phyloP scores from a whole-genome alignment of 2,888 invertebrate genomes.

The Caenorhabditis sp. region DNA sequence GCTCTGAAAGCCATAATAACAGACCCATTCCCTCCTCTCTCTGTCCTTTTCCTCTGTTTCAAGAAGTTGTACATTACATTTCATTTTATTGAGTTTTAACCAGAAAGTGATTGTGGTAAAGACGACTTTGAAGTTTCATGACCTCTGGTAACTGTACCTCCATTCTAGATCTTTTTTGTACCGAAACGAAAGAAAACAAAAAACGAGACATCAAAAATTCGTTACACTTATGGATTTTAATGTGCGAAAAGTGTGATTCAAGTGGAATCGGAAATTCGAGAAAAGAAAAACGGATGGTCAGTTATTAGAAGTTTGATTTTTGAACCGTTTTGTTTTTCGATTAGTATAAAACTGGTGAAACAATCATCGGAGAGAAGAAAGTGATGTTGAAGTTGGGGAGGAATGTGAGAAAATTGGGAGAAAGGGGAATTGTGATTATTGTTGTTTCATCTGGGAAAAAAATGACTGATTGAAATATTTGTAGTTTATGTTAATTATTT shows the following conservation, averaged over 20 bases:
- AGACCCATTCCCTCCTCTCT: background rate
- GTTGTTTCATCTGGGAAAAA: background rate
- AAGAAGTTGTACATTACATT: slow-evolving; percentile 32
- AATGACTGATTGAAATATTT: background rate
- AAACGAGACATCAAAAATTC: slow-evolving; percentile 8
- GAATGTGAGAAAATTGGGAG: background rate
- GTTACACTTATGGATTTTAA: slow-evolving; percentile 4
- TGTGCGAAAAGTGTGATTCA: slow-evolving; percentile 26
- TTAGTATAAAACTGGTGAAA: background rate
- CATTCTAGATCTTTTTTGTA: slow-evolving; percentile 3
- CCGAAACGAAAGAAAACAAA: slow-evolving; percentile 7
- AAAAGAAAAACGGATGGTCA: slow-evolving; percentile 16
- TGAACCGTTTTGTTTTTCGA: slow-evolving; percentile 40
- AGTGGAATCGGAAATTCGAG: slow-evolving; percentile 47
- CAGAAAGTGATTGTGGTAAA: slow-evolving; percentile 14
- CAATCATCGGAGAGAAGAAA: slow-evolving; percentile 6
- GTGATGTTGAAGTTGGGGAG: slow-evolving; percentile 18
- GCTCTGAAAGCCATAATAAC: slow-evolving; percentile 12
- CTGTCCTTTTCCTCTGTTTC: slow-evolving; percentile 2
- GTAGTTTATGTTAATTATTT: background rate
- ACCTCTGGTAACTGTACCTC: slow-evolving; percentile 15
- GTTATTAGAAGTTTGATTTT: slow-evolving; percentile 42
- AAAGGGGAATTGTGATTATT: background rate
- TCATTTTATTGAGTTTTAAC: slow-evolving; percentile 38
- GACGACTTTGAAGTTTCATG: background rate